Conservation (phyloP, 2,113 vertebrate genomes). For the Rhipidura dahli region DNA sequence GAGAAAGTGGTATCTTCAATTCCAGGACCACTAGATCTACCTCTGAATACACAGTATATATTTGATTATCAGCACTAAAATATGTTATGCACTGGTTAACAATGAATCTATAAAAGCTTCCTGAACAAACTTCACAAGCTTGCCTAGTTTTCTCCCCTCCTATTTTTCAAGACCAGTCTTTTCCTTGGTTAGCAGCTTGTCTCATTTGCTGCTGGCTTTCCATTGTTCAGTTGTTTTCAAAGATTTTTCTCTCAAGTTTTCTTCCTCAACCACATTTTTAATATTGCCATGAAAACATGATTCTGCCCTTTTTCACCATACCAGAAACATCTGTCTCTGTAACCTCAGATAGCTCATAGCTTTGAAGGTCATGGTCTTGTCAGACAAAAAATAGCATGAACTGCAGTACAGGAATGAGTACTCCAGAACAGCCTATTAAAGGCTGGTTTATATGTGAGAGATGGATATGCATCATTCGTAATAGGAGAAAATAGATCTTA, state of each 20-base stretch:
- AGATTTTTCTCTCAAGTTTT: background rate
- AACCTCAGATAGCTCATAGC: background rate
- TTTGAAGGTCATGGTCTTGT: background rate
- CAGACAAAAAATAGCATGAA: background rate
- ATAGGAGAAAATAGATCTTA: background rate
- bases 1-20: background rate
- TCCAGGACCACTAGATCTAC: background rate
- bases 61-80: background rate
- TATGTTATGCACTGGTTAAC: background rate
- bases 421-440: background rate
- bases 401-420: background rate
- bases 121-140: background rate
- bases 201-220: background rate
- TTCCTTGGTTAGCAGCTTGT: background rate
- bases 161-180: background rate
- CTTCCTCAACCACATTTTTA: background rate
- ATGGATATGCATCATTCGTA: background rate
- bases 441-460: background rate
- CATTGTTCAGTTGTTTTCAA: background rate
- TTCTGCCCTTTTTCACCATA: background rate
- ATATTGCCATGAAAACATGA: background rate
- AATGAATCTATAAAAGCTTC: background rate
- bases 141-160: accelerated
- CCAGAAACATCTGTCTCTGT: background rate
- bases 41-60: background rate